Conservation (phyloP, 2,797 vertebrate species). For the Lepilemur septentrionalis region DNA sequence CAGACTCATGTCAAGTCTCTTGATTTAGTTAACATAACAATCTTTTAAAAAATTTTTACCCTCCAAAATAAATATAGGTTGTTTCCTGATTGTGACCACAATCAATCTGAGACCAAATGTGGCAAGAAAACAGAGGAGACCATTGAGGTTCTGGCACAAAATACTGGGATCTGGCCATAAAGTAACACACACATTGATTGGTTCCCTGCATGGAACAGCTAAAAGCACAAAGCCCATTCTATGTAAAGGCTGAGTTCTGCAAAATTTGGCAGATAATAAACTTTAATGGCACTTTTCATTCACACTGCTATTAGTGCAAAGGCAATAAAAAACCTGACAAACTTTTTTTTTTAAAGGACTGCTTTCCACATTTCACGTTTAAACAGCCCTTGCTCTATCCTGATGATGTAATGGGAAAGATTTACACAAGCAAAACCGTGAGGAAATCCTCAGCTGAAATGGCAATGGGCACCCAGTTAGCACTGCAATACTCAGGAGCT, state of each 20-base stretch:
- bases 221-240: constrained; percentile 63
- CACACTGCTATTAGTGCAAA: constrained; percentile 59
- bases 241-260: constrained; percentile 32
- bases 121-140: constrained; percentile 58
- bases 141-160: constrained; percentile 47
- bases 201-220: not conserved
- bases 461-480: too few relatives aligned
- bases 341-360: not conserved
- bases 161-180: not conserved
- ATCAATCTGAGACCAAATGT: constrained; percentile 56
- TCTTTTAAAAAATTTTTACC: not conserved
- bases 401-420: constrained; percentile 33
- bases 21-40: not conserved
- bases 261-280: constrained; percentile 72
- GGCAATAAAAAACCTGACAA: constrained; percentile 54
- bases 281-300: constrained; percentile 69
- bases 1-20: not conserved
- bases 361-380: constrained; percentile 48
- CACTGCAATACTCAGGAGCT: not conserved
- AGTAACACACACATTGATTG: constrained; percentile 14
- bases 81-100: constrained; percentile 40
- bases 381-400: constrained; percentile 2
- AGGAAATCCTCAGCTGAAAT: not conserved
- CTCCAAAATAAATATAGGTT: constrained; percentile 56
- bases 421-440: constrained; percentile 16